These are phyloP conservation scores for Phyllopteryx taeniolatus DNA, from an alignment of 2,113 vertebrate genomes.

Conservation along the genomic window DNA sequence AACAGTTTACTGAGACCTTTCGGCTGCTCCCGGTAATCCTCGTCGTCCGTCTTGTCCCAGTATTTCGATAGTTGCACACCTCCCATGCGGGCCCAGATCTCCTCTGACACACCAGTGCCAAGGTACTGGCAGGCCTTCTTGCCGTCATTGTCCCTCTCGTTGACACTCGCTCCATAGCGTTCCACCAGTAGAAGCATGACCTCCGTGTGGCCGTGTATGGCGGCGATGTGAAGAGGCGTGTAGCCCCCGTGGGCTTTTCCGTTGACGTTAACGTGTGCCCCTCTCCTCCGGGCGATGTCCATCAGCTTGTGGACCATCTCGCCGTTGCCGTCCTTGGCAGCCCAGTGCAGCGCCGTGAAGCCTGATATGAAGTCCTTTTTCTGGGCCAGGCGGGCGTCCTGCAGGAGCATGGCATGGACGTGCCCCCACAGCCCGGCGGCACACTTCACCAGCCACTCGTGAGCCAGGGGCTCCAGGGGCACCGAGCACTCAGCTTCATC, in stretches of 20 bases:
- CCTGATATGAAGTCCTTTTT: constrained; percentile 89
- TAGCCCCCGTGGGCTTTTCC: constrained; percentile 83
- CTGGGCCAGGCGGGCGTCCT: constrained; percentile 75
- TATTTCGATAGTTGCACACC: constrained; percentile 57
- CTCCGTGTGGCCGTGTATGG: constrained; percentile 80
- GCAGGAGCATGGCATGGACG: constrained; percentile 78
- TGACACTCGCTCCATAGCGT: constrained; percentile 75
- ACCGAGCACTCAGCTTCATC: constrained; percentile 69
- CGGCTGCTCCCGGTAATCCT: constrained; percentile 74
- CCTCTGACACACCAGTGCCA: constrained; percentile 59
- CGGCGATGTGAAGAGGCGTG: constrained; percentile 90
- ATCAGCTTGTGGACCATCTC: constrained; percentile 82
- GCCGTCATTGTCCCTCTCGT: constrained; percentile 85
- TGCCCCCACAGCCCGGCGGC: constrained; percentile 85
- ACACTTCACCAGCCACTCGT: constrained; percentile 85
- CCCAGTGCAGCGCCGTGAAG: constrained; percentile 94
- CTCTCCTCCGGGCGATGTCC: constrained; percentile 66
- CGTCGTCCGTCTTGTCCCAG: constrained; percentile 74
- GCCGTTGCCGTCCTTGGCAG: constrained; percentile 84
- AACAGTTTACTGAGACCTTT: constrained; percentile 86
- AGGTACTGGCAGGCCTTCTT: constrained; percentile 87
- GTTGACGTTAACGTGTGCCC: constrained; percentile 75
- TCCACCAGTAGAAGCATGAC: constrained; percentile 77
- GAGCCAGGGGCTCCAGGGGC: constrained; percentile 80
- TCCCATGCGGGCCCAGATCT: constrained; percentile 78